These are phyloP conservation scores for Pongo abelii DNA, from an alignment of 2,113 vertebrate species.

Conservation along the genomic window DNA sequence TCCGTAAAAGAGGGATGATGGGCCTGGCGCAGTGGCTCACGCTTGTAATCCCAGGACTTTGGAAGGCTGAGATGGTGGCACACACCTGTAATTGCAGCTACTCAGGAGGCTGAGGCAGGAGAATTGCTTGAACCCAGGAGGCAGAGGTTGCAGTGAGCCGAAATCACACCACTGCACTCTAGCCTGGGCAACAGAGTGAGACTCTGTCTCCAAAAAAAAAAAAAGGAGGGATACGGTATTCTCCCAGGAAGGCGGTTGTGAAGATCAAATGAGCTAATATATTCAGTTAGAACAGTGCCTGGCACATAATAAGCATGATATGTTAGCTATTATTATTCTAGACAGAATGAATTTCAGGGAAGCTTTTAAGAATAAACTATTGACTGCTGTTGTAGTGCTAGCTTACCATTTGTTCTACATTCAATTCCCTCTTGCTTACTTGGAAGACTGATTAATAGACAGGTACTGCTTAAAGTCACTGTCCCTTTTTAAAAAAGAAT, in stretches of 20 bases:
- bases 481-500: conserved; percentile 44
- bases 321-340: conserved; percentile 6
- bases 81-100: too few relatives aligned
- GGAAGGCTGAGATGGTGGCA: too few relatives aligned
- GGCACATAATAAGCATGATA: not conserved
- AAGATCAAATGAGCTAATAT: conserved; percentile 37
- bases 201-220: too few relatives aligned
- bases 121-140: too few relatives aligned
- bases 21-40: not conserved
- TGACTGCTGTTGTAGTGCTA: not conserved
- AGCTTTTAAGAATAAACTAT: conserved; percentile 38
- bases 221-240: not conserved
- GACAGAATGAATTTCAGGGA: conserved; percentile 47
- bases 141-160: too few relatives aligned
- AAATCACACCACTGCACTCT: too few relatives aligned
- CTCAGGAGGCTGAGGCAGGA: too few relatives aligned
- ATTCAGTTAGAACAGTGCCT: not conserved
- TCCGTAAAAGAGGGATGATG: not conserved
- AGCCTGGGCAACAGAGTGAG: too few relatives aligned
- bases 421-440: conserved; percentile 18
- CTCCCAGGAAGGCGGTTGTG: not conserved
- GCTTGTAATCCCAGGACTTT: too few relatives aligned
- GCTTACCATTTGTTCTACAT: conserved; percentile 38
- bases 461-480: conserved; percentile 20
- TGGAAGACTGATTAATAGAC: conserved; percentile 24